A percentile compares a stretch with the other conserved stretches of the same genome.
These are phyloP conservation scores for Chrysocyon brachyurus DNA, from an alignment of 2,797 vertebrate genomes.

Conservation along the genomic window DNA sequence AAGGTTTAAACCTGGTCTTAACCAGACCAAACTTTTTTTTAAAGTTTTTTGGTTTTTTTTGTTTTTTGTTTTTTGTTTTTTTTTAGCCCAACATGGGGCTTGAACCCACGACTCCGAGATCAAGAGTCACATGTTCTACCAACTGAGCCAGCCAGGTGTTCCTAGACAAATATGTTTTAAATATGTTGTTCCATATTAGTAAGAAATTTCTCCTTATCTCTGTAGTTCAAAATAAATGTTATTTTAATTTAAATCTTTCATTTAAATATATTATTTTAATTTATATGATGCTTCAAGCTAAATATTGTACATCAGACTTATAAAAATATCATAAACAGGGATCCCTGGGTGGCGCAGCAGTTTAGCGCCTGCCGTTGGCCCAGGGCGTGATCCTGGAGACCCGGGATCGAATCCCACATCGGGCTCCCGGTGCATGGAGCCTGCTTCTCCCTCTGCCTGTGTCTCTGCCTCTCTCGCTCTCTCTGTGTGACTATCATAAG, in stretches of 20 bases:
- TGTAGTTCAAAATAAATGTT: slow-evolving; percentile 42
- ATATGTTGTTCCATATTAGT: slow-evolving; percentile 9
- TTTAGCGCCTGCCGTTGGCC: too few species aligned
- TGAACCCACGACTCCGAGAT: not conserved
- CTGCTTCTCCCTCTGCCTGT: too few species aligned
- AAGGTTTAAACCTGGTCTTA: not conserved
- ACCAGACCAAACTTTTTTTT: not conserved
- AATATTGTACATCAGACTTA: not conserved
- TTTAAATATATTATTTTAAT: slow-evolving; percentile 20
- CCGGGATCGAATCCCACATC: too few species aligned
- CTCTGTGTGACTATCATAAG: too few species aligned
- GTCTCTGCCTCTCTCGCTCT: too few species aligned
- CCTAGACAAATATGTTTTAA: not conserved
- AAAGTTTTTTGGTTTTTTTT: too few species aligned
- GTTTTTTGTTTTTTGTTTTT: not conserved
- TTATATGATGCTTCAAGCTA: slow-evolving; percentile 19
- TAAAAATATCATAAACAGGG: not conserved
- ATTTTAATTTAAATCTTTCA: slow-evolving; percentile 19
- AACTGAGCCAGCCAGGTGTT: not conserved
- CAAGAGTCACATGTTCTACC: not conserved
- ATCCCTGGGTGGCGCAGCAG: too few species aligned
- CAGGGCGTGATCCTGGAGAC: too few species aligned
- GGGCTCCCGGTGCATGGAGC: too few species aligned
- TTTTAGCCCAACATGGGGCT: not conserved
- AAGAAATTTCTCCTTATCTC: not conserved